A percentile compares a stretch with the other conserved stretches of the same genome.
phyloP scores from a whole-genome alignment of 2,113 vertebrate species.

The Corydoras sp. region DNA sequence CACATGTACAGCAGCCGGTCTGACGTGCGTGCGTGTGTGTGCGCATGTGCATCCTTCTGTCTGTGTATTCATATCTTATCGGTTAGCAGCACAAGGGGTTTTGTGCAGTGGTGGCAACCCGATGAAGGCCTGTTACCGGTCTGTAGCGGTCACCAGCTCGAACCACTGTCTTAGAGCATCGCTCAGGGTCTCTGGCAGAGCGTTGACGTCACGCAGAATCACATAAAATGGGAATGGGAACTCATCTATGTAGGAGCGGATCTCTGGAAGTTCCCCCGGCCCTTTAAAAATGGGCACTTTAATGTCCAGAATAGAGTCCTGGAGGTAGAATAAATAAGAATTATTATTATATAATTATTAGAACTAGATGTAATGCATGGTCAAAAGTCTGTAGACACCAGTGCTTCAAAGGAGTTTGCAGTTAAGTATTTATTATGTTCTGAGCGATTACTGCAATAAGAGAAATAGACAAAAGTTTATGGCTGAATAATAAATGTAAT shows the following conservation, averaged over 20 bases:
- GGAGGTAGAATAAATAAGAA: constrained; percentile 24
- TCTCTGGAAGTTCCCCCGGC: constrained; percentile 87
- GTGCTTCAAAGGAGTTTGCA: too few species aligned
- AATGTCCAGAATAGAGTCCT: constrained; percentile 98
- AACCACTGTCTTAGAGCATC: constrained; percentile 97
- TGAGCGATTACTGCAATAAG: too few species aligned
- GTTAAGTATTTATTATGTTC: too few species aligned
- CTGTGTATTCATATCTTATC: constrained; percentile 10
- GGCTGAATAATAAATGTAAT: too few species aligned
- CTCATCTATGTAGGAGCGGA: constrained; percentile 96
- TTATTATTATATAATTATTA: background rate
- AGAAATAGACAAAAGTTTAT: too few species aligned
- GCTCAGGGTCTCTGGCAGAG: constrained; percentile 88
- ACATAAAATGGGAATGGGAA: constrained; percentile 97
- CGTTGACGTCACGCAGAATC: constrained; percentile 87
- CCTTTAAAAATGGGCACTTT: constrained; percentile 94
- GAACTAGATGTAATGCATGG: too few species aligned
- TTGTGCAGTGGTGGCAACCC: constrained; percentile 43
- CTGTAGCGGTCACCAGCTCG: constrained; percentile 84
- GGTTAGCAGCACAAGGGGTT: constrained; percentile 48
- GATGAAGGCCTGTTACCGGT: constrained; percentile 52
- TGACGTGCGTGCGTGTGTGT: constrained; percentile 11
- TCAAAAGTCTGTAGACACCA: too few species aligned
- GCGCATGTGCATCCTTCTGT: constrained; percentile 3
- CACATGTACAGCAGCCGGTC: constrained; percentile 60